A percentile compares a stretch with the other conserved stretches of the same genome.
These are phyloP conservation scores for Okapia johnstoni DNA, from an alignment of 2,113 vertebrate genomes.

Conservation along the genomic window DNA sequence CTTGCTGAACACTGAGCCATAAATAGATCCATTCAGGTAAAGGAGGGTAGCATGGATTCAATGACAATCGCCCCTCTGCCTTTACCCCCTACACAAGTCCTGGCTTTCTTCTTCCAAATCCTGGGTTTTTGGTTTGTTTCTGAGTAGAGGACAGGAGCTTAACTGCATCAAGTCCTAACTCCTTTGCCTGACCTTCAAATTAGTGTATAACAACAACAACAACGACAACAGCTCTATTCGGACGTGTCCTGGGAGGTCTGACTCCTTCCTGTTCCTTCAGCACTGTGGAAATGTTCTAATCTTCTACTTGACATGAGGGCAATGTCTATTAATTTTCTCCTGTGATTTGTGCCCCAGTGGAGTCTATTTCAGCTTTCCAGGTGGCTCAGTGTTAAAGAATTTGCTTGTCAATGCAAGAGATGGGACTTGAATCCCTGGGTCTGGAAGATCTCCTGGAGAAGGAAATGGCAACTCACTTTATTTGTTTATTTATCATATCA, in stretches of 20 bases:
- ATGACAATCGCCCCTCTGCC: too few species aligned
- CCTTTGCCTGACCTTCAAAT: background rate
- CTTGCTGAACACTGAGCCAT: background rate
- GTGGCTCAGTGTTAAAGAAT: background rate
- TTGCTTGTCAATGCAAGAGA: background rate
- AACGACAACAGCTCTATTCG: background rate
- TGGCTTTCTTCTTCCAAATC: background rate
- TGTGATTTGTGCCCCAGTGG: background rate
- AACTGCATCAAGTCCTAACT: background rate
- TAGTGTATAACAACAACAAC: background rate
- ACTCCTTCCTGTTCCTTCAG: background rate
- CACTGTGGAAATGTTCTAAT: background rate
- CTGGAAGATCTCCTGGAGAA: background rate
- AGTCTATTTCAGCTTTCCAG: background rate
- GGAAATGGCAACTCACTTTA: background rate
- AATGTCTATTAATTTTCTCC: background rate
- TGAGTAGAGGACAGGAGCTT: background rate
- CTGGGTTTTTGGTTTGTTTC: background rate
- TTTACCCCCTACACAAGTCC: rapidly evolving
- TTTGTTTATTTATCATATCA: background rate
- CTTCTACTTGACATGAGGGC: background rate
- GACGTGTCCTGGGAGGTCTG: background rate
- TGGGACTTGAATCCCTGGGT: background rate
- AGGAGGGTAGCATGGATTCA: background rate
- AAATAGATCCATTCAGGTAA: background rate